Base-by-base conservation (phyloP, 1,140 invertebrate genomes). In the Drosophila sp. region DNA sequence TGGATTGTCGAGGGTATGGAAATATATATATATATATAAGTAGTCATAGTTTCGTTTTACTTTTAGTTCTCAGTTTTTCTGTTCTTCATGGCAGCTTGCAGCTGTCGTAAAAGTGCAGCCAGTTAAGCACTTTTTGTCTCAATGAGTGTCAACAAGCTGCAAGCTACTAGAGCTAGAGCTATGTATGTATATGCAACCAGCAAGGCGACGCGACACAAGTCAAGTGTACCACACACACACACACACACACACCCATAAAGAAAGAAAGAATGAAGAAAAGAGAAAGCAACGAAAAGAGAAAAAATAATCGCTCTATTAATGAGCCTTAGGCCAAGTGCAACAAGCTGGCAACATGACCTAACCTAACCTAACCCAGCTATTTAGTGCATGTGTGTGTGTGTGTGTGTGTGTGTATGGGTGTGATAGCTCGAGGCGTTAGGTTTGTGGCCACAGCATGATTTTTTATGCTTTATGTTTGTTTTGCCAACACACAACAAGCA, bases 251-350 rank as follows among this genome's bases (percentile, higher is more conserved):
- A 67, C 54, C 11, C 11, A 47, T 3, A 32, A 30, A 3, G 6
- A 55, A 40, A 35, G 54, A 60, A 30, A 41, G 47, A 55, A 50
- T 47, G 60, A 65, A 30, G 4, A 5, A 27, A 5, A 50, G 44
- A 50, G 44, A 27, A 50, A 50, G 44, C 44, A 27, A 50, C 4
- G 62, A 77, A 71, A 41, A 47, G 44, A 69, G 60, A 76, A 83
- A 80, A 87, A 85, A 85, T 85, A 89, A 90, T 90, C 86, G 85
- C 72, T 73, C 75, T 73, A 90, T 90, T 90, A 90, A 90, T 90
- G 87, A 84, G 83, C 74, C 80, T 70, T 70, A 71, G 87, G 87
- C 87, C 87, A 90, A 90, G 87, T 90, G 87, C 87, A 90, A 90
- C 84, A 89, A 87, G 83, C 83, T 77, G 83, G 76, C 84, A 83